Evolutionary conservation across 2,113 vertebrate species (phyloP), one percentile per base, ranked within the genome.

Genomic region (Thamnaconus septentrionalis): DNA sequence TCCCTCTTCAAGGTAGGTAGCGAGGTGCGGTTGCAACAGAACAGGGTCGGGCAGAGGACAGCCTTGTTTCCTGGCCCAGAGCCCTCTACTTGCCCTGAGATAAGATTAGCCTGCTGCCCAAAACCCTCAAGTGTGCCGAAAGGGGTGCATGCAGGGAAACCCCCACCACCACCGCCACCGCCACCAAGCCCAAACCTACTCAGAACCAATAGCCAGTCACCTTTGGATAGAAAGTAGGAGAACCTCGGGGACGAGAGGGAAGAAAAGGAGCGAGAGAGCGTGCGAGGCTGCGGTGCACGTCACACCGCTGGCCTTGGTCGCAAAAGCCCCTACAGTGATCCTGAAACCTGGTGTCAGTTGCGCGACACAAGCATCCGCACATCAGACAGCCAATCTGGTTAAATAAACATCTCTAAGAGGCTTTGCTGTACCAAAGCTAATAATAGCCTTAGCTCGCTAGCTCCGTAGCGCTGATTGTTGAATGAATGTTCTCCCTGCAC

Each of bases 381-480:
- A 91, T 91, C 79, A 87, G 79, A 90, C 81, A 71, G 80, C 61
- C 87, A 82, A 91, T 91, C 89, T 79, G 75, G 89, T 92, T 91
- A 92, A 91, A 90, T 90, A 88, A 90, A 87, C 89, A 88, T 83
- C 83, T 82, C 62, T 91, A 92, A 93, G 90, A 90, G 82, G 91
- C 90, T 92, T 93, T 92, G 85, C 85, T 90, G 89, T 90, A 84
- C 88, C 89, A 83, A 89, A 85, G 85, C 83, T 92, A 92, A 91
- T 91, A 92, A 92, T 90, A 91, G 79, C 76, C 79, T 56, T 8
- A 4, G 63, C 73, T 85, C 78, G 46, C 72, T 59, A 69, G 47
- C 53, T 75, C 64, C 50, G 58, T 82, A 74, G 70, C 53, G 10
- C 51, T n/a, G 60, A 60, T 75, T 77, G 73, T 66, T 66, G 66